Evolutionary conservation across 2,888 invertebrate species (phyloP).

Genomic region (Eupithecia pulchellata): DNA sequence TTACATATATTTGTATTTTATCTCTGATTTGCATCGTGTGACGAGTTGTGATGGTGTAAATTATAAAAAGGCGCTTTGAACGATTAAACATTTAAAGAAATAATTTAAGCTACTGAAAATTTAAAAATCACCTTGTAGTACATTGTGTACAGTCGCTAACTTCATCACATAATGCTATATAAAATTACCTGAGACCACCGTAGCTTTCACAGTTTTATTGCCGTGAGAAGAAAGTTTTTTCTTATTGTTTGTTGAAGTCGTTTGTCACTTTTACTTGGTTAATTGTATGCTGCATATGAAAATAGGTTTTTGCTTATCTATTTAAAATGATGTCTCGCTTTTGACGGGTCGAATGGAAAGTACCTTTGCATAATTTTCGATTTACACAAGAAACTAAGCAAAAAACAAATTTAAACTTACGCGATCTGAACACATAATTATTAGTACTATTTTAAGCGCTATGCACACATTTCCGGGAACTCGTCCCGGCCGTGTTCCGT

Average conservation of each 20-base stretch:
- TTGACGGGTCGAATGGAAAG: constrained; percentile 15
- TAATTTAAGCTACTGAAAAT: neutral
- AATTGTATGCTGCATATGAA: constrained; percentile 42
- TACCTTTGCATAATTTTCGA: constrained; percentile 2
- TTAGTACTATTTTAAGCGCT: too few species aligned
- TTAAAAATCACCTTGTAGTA: constrained; percentile 12
- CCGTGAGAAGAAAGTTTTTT: constrained; percentile 53
- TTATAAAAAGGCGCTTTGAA: too few species aligned
- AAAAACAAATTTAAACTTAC: too few species aligned
- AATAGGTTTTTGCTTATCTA: constrained; percentile 34
- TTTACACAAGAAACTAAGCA: neutral
- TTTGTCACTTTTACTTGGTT: constrained; percentile 46
- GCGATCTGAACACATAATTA: too few species aligned
- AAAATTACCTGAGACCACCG: constrained; percentile 42
- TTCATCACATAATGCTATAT: constrained; percentile 47
- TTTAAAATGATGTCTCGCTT: neutral
- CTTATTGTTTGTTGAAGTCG: constrained; percentile 38
- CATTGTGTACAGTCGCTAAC: constrained; percentile 24
- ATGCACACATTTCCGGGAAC: too few species aligned
- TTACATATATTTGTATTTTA: too few species aligned
- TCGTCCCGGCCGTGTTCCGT: too few species aligned
- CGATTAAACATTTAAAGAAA: neutral
- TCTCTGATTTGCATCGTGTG: too few species aligned
- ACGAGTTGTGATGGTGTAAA: too few species aligned
- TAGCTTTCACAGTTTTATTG: constrained; percentile 53